phyloP scores from a whole-genome alignment of 2,797 vertebrate genomes.

The Darevskia nairensis region DNA sequence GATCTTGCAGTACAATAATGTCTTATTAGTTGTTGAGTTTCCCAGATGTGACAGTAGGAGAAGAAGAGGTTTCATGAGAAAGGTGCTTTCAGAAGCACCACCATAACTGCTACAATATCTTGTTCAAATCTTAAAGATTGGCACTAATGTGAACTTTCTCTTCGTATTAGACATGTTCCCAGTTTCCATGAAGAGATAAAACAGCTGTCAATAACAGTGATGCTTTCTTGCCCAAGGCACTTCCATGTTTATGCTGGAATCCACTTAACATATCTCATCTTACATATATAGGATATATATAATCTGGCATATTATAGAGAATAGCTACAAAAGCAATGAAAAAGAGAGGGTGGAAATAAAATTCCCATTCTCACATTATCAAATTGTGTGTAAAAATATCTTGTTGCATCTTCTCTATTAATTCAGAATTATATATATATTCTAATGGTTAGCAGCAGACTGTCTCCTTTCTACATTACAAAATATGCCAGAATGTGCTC shows the following conservation, averaged over 20 bases:
- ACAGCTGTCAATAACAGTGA: background rate
- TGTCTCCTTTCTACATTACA: background rate
- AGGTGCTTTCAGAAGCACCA: background rate
- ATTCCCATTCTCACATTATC: background rate
- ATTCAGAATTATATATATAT: background rate
- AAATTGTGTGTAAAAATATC: background rate
- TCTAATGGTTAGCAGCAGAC: background rate
- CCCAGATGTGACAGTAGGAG: background rate
- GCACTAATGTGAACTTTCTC: background rate
- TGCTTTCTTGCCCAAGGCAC: background rate
- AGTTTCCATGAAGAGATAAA: background rate
- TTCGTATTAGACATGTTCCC: background rate
- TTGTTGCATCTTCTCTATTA: background rate
- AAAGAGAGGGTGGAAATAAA: background rate
- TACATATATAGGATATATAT: background rate
- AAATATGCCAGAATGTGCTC: background rate
- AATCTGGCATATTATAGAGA: background rate
- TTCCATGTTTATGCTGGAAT: background rate
- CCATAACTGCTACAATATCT: background rate
- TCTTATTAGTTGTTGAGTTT: background rate
- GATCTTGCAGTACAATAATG: background rate
- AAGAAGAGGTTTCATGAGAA: background rate
- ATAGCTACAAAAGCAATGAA: background rate
- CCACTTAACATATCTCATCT: background rate
- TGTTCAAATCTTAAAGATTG: background rate